A percentile compares a stretch with the other conserved stretches of the same genome.
Conservation (phyloP, 2,888 invertebrate species). For the Hedychridium roseum region DNA sequence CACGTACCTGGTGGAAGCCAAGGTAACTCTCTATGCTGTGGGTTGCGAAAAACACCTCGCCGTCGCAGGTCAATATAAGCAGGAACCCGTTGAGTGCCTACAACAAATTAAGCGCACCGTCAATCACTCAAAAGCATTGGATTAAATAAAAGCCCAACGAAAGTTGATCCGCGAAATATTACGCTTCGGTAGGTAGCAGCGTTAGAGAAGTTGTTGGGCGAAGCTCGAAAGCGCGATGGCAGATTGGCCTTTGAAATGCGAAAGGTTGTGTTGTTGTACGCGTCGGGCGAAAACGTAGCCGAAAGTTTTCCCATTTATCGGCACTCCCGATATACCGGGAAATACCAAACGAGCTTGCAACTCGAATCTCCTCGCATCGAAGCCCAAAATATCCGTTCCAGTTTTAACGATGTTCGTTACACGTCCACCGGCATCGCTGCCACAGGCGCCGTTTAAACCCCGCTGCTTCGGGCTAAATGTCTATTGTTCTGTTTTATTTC, state of each 20-base stretch:
- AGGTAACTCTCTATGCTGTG: slow-evolving; percentile 99
- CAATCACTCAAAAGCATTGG: neutral
- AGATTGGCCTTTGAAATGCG: slow-evolving; percentile 25
- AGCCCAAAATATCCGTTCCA: slow-evolving; percentile 52
- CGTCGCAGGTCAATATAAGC: slow-evolving; percentile 97
- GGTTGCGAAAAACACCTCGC: slow-evolving; percentile 99
- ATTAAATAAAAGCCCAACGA: neutral
- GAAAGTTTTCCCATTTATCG: slow-evolving; percentile 54
- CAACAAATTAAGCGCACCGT: slow-evolving; percentile 46
- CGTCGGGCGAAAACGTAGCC: slow-evolving; percentile 29
- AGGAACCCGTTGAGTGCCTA: slow-evolving; percentile 99
- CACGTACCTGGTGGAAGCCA: slow-evolving; percentile 98
- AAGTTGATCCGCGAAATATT: neutral
- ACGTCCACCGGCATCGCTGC: slow-evolving; percentile 13
- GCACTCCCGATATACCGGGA: slow-evolving; percentile 36
- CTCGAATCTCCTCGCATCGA: slow-evolving; percentile 35
- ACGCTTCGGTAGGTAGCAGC: too few relatives aligned
- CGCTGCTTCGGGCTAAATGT: slow-evolving; percentile 40
- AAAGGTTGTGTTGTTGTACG: slow-evolving; percentile 14
- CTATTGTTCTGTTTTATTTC: slow-evolving; percentile 57
- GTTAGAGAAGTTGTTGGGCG: too few relatives aligned
- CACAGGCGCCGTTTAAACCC: slow-evolving; percentile 34
- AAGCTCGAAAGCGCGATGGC: slow-evolving; percentile 19
- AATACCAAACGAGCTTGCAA: slow-evolving; percentile 38
- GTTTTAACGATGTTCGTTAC: slow-evolving; percentile 48